Conservation (phyloP, 2,888 invertebrate genomes). For the Enchytraeus crypticus region DNA sequence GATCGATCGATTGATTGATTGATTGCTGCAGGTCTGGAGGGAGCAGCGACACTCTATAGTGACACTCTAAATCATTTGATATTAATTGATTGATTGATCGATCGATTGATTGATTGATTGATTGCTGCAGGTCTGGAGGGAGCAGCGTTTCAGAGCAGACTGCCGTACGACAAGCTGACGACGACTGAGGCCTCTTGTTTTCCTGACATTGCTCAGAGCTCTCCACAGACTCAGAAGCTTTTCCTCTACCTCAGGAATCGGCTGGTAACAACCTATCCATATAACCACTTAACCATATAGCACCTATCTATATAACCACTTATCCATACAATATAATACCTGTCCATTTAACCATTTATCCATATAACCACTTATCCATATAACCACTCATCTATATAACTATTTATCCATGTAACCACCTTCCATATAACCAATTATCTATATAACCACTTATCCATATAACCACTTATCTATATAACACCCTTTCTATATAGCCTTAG, state of each 20-base stretch:
- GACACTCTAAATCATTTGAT: background rate
- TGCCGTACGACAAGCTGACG: conserved; percentile 89
- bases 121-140: conserved; percentile 57
- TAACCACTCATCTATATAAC: no score
- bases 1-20: background rate
- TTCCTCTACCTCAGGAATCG: conserved; percentile 86
- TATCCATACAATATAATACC: no score
- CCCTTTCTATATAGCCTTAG: no score
- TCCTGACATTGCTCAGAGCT: conserved; percentile 76
- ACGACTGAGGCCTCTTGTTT: conserved; percentile 87
- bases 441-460: no score
- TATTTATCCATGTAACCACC: no score
- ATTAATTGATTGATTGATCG: background rate
- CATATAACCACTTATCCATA: background rate
- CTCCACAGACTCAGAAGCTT: conserved; percentile 72
- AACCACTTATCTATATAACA: no score
- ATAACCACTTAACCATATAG: no score
- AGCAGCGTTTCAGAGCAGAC: conserved; percentile 62
- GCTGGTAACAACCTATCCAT: no score
- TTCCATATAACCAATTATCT: no score
- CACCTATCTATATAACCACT: no score
- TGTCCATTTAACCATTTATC: background rate
- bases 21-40: background rate
- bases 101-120: background rate
- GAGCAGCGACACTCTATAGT: background rate